Base-by-base conservation (phyloP, 2,888 invertebrate species). In the Macropis europaea region DNA sequence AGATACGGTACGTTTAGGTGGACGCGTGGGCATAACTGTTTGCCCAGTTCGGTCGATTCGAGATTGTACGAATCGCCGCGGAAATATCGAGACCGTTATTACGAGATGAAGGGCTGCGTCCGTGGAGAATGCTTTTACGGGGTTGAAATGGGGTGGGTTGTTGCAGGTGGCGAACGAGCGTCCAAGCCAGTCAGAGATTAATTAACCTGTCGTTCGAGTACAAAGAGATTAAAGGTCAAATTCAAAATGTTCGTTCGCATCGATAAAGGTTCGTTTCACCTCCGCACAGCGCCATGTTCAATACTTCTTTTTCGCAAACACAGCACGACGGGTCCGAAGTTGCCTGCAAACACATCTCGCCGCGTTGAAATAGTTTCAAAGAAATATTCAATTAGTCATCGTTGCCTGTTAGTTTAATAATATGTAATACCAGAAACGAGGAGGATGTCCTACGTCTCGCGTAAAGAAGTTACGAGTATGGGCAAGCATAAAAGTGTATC, bases 151-250 rank as follows among this genome's bases (percentile, higher is more conserved):
- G 57, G 32, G 15, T 28, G 57, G 32, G 15, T 28, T 28, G 22
- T 42, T 69, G 63, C 59, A 69, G 59, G 62, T 72, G 59, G 63
- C 59, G 67, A 72, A 54, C 72, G 56, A 36, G 63, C 61, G 62
- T 74, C 67, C 59, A 40, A 40, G 36, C 54, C 50, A 67, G 59
- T 53, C 43, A 62, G 67, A 71, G 66, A 75, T 81, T 79, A 79
- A 80, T 80, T 81, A 81, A 80, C 70, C 76, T 80, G 79, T 76
- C 79, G 69, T 80, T 75, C 75, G 73, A 26, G 47, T 61, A 76
- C 63, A 76, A 73, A 76, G 67, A 66, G 71, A 71, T 73, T 66
- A 54, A 66, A 54, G 66, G 57, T 62, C 61, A 66, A 57, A 71
- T 73, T 73, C 50, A 62, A 66, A 73, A 66, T 47, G 73, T 67